Base-by-base conservation (phyloP, 2,888 invertebrate genomes). In the Oasisia sp. region DNA sequence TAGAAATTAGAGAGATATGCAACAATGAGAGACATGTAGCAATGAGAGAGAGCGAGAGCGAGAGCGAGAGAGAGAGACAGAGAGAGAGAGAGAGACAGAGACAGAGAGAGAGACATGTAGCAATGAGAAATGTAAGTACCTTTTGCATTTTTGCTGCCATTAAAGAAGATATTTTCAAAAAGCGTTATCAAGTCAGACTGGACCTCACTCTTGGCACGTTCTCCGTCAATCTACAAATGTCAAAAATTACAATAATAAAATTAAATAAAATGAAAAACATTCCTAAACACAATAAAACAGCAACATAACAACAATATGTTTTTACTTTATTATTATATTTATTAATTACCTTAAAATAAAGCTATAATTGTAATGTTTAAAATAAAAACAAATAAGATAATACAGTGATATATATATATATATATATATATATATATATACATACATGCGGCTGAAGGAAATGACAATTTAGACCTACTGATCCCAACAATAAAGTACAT, bases 91-190 rank as follows among this genome's bases (percentile, higher is more conserved):
- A 38, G 38, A 38, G 2, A 38, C 2, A 38, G 38, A 38, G 38
- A 38, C 38, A 38, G 38, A 38, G 38, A 38, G 38, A 38, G 2
- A 38, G 38, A 38, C 2, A 38, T 38, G 38, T 38, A 38, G 1
- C 38, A 38, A 38, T 38, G 50, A 50, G 50, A 50, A 1, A 12
- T 14, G 14, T 50, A 9, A 50, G 50, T 50, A 27, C 27, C 74
- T 74, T 19, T n/a, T 14, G 74, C 74, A 74, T 74, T 74, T 74
- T 74, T 74, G 74, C n/a, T 74, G 27, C 90, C 92, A 32, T 89
- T 32, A 92, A 93, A 94, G 93, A 95, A 95, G 45, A 94, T 92
- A 12, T 94, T 94, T 92, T 95, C 95, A 93, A 95, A 95, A 9
- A 94, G 92, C 12, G 92, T 92, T 14, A 94, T 93, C 50, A 95